These are phyloP conservation scores for Cyphomyrus plagiostoma DNA, from an alignment of 2,113 vertebrate species.

Conservation along the genomic window DNA sequence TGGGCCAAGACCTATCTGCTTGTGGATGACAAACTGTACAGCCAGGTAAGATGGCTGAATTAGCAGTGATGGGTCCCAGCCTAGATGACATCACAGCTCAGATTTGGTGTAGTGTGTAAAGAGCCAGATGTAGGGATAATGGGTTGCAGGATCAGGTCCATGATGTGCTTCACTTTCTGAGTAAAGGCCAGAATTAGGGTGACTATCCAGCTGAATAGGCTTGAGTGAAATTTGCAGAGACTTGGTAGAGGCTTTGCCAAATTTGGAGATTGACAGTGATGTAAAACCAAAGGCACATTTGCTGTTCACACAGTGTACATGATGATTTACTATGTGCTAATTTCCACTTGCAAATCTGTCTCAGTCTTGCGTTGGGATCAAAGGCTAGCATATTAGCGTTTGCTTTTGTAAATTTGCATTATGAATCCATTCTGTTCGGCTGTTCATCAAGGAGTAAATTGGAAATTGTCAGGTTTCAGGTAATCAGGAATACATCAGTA, in stretches of 20 bases:
- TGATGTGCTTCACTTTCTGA: not conserved
- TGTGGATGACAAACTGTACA: conserved; percentile 92
- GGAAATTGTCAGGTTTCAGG: not conserved
- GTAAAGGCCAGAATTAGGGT: not conserved
- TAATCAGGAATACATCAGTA: not conserved
- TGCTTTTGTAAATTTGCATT: not conserved
- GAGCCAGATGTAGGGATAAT: not conserved
- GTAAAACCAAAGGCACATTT: not conserved
- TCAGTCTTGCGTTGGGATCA: not conserved
- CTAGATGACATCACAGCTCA: not conserved
- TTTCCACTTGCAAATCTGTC: not conserved
- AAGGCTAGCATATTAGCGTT: not conserved
- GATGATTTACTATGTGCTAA: not conserved
- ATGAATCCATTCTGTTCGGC: not conserved
- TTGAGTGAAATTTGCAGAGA: not conserved
- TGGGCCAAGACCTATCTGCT: conserved; percentile 96
- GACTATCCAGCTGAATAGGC: not conserved
- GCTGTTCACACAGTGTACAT: not conserved
- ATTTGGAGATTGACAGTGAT: not conserved
- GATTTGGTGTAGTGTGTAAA: not conserved
- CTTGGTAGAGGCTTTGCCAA: not conserved
- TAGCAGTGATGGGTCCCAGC: not conserved
- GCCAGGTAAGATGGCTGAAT: conserved; percentile 70
- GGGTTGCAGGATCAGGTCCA: not conserved
- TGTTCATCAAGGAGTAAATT: not conserved